Evolutionary conservation across 1,140 invertebrate genomes (phyloP).

Genomic region (Diorhabda carinulata): DNA sequence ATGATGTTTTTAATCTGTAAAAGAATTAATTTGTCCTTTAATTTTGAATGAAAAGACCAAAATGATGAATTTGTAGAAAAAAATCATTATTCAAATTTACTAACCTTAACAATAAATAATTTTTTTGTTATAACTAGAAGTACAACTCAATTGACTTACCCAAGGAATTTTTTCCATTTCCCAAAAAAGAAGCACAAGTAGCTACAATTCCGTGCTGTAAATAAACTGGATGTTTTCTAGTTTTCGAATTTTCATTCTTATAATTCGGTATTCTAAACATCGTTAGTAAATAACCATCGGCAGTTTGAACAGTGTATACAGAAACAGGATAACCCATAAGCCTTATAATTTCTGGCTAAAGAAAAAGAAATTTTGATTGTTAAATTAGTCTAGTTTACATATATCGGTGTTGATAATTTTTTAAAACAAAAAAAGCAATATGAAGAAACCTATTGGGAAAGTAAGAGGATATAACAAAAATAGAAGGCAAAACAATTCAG

Average conservation of each 20-base stretch:
- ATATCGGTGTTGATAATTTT: too few relatives aligned
- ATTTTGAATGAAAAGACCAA: too few relatives aligned
- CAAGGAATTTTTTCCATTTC: conserved; percentile 48
- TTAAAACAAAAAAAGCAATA: too few relatives aligned
- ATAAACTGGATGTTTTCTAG: conserved; percentile 50
- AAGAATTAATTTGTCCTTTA: too few relatives aligned
- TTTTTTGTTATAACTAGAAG: background rate
- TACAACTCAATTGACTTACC: conserved; percentile 28
- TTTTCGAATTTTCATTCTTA: conserved; percentile 22
- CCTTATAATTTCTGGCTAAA: conserved; percentile 48
- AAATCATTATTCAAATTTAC: too few relatives aligned
- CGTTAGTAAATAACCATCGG: conserved; percentile 55
- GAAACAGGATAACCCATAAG: conserved; percentile 54
- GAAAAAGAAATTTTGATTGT: background rate
- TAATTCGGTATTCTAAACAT: conserved; percentile 52
- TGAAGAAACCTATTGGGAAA: too few relatives aligned
- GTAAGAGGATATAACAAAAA: too few relatives aligned
- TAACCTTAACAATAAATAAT: too few relatives aligned
- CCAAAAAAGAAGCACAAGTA: conserved; percentile 56
- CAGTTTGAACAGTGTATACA: conserved; percentile 49
- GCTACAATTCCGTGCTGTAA: conserved; percentile 64
- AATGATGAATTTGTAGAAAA: too few relatives aligned
- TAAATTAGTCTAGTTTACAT: too few relatives aligned
- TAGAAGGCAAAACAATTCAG: too few relatives aligned
- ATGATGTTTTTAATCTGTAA: too few relatives aligned